Evolutionary conservation across 1,140 invertebrate species (phyloP), one percentile per base, ranked within the genome.

Genomic region (Atta cephalotes): DNA sequence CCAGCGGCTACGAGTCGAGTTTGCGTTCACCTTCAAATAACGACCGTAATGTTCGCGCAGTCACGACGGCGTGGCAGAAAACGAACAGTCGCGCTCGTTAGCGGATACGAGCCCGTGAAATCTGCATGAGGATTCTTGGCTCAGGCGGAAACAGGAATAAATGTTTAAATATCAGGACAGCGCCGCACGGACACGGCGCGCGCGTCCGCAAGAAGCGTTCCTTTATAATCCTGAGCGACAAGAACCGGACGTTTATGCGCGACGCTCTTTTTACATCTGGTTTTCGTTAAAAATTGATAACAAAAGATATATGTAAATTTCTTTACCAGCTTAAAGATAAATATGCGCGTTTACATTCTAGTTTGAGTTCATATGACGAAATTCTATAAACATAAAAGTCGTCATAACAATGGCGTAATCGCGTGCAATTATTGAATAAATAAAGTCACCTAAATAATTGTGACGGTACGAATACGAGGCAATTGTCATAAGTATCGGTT

Each of bases 71-170:
- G 65, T 81, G 79, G 31, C 65, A 71, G 51, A 81, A 71, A 81
- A 81, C 65, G 79, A 71, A 81, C 79, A 60, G 65, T 81, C 51
- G 78, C 65, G 65, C 65, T 81, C 78, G 65, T 81, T 80, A 82
- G 79, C 66, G 66, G 66, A 82, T 60, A 72, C 66, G 66, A 28
- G 35, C 35, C 66, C 21, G 53, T 82, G 35, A 82, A 82, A 82
- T 72, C 79, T 82, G 66, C 79, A 72, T 82, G 53, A 82, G 66
- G 35, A 82, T 82, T 72, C 79, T 72, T 72, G 66, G 66, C 66
- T 18, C 35, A 45, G 56, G 53, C 21, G 66, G 53, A 82, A 82
- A 35, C 66, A 31, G 31, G 35, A 82, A 82, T 82, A 60, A 82
- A 81, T 81, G 66, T 81, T 81, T 72, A 58, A 81, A 72, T 82